Evolutionary conservation across 2,888 invertebrate species (phyloP).

Genomic region (Orthosia gracilis): DNA sequence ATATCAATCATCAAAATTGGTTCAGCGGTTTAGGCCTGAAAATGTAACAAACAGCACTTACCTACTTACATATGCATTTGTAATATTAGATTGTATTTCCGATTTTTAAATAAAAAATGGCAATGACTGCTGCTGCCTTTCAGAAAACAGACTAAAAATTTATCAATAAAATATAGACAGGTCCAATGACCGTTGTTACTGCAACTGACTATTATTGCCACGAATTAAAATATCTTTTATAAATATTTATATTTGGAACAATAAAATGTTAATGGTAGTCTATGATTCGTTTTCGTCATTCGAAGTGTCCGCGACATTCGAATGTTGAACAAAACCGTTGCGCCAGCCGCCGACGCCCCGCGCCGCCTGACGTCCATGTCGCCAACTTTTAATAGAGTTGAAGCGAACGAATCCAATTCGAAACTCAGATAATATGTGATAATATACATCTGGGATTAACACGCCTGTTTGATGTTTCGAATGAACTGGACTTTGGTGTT

Average conservation of each 20-base stretch:
- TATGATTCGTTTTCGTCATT: too few relatives aligned
- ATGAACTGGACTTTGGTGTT: constrained; percentile 1
- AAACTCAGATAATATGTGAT: constrained; percentile 74
- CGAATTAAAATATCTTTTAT: constrained; percentile 2
- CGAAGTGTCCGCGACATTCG: constrained; percentile 53
- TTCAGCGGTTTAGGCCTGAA: too few relatives aligned
- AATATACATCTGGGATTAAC: constrained; percentile 68
- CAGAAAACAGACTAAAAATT: not conserved
- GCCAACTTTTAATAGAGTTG: constrained; percentile 81
- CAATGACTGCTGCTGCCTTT: not conserved
- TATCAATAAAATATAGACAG: too few relatives aligned
- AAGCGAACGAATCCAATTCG: constrained; percentile 73
- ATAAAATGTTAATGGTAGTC: constrained; percentile 26
- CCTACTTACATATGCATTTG: too few relatives aligned
- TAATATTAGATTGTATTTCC: too few relatives aligned
- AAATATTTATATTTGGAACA: constrained; percentile 21
- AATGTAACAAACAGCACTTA: too few relatives aligned
- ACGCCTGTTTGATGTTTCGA: constrained; percentile 26
- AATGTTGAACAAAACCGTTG: constrained; percentile 63
- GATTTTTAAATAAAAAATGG: too few relatives aligned
- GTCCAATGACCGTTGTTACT: not conserved
- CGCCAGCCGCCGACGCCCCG: constrained; percentile 55
- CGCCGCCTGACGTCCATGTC: constrained; percentile 49
- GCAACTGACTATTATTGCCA: not conserved
- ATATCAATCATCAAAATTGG: too few relatives aligned